Evolutionary conservation across 2,797 vertebrate species (phyloP), one percentile per base, ranked within the genome.

Genomic region (Etheostoma nigrum): DNA sequence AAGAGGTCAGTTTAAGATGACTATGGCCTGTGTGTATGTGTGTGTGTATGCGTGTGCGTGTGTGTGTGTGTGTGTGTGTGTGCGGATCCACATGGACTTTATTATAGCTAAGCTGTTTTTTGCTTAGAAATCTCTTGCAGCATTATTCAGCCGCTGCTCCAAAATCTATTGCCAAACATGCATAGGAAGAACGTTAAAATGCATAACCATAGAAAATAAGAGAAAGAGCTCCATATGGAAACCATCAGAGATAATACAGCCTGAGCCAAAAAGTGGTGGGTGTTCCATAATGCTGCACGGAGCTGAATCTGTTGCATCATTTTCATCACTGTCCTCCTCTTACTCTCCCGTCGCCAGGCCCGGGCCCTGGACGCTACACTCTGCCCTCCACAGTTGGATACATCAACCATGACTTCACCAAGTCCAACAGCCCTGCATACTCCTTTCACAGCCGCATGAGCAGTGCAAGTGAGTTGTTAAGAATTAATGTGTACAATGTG

Each of bases 341-440:
- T 79, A 79, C 61, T 71, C 6, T 71, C 33, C 63, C 48, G 0
- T 67, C 25, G 40, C 57, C 84, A 98, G 97, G 96, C 58, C 96
- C 96, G 0, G 96, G 96, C 2, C 96, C 97, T 0, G 96, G 95
- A 60, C 92, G 94, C 36, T 97, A 97, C 15, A 85, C 87, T 60
- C 93, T 97, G 72, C 97, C 97, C 1, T 94, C 97, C 40, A 96
- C 96, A 0, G 85, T 97, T 0, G 96, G 97, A 73, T 96, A 94
- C 82, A 66, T 96, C 70, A 96, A 96, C 84, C 97, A 97, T 25
- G 96, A 98, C 88, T 94, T 94, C 87, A 97, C 97, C 86, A 96
- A 95, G 84, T 94, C 91, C 79, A 90, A 92, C 64, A 93, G 95
- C 67, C 96, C 97, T 0, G 97, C 97, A 1, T 97, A 96, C 87